Evolutionary conservation across 2,113 vertebrate genomes (phyloP).

Genomic region (Stercorarius parasiticus): DNA sequence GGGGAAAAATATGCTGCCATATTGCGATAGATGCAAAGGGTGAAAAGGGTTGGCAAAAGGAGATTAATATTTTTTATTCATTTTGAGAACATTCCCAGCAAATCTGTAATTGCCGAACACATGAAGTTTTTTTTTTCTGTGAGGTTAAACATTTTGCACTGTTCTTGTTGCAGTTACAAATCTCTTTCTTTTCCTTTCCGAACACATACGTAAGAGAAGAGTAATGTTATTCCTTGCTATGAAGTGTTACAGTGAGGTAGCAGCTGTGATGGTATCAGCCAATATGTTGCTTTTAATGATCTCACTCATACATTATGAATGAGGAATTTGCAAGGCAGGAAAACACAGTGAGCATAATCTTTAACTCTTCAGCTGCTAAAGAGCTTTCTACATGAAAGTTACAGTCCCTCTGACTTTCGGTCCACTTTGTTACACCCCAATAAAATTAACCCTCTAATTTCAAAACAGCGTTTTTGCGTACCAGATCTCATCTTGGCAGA

Average conservation of each 20-base stretch:
- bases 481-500: background rate
- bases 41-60: background rate
- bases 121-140: background rate
- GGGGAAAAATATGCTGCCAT: background rate
- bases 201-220: slow-evolving; percentile 30
- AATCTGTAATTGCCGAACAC: slow-evolving; percentile 6
- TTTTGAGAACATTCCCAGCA: background rate
- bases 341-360: slow-evolving; percentile 6
- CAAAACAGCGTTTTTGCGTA: background rate
- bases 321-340: slow-evolving; percentile 48
- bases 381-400: background rate
- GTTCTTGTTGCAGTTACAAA: slow-evolving; percentile 2
- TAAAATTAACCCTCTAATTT: background rate
- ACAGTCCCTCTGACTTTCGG: background rate
- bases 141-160: slow-evolving; percentile 22
- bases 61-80: slow-evolving; percentile 1
- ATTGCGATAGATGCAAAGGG: background rate
- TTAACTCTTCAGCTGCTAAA: slow-evolving; percentile 56
- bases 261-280: slow-evolving; percentile 63
- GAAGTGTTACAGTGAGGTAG: slow-evolving; percentile 54
- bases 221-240: slow-evolving; percentile 41
- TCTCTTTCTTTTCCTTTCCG: background rate
- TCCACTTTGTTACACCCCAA: background rate
- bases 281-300: slow-evolving; percentile 70
- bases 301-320: slow-evolving; percentile 71